phyloP scores from a whole-genome alignment of 1,140 invertebrate genomes.

The Anagrus nilaparvatae region DNA sequence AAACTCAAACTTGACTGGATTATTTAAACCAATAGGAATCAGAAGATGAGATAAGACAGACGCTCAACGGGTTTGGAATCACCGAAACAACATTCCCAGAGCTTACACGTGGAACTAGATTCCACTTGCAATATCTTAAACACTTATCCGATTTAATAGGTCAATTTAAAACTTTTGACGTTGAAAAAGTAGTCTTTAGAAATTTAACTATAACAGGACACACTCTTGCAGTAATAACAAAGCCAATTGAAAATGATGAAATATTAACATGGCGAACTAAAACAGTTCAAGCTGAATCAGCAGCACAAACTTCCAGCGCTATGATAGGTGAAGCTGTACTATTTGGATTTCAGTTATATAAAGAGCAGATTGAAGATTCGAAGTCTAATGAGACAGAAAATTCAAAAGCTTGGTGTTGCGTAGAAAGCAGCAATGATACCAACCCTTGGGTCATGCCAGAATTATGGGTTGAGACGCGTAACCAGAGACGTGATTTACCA shows the following conservation, averaged over 20 bases:
- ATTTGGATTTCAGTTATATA: too few relatives aligned
- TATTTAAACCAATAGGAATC: not conserved
- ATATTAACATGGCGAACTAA: too few relatives aligned
- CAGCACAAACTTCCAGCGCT: too few relatives aligned
- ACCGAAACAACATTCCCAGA: not conserved
- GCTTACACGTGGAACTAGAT: not conserved
- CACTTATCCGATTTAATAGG: not conserved
- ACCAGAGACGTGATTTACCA: not conserved
- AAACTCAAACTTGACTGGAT: not conserved
- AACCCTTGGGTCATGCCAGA: not conserved
- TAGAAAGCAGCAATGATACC: too few relatives aligned
- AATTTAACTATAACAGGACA: not conserved
- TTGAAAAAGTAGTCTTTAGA: not conserved
- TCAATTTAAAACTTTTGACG: not conserved
- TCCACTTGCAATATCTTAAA: not conserved
- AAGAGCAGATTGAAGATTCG: too few relatives aligned
- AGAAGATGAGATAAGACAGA: not conserved
- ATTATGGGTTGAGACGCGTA: not conserved
- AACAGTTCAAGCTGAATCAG: too few relatives aligned
- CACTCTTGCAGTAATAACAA: not conserved
- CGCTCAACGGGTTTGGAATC: not conserved
- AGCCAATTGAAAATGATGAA: not conserved
- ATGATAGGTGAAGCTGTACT: too few relatives aligned
- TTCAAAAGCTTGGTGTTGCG: too few relatives aligned
- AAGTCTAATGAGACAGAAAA: too few relatives aligned